Percentiles rank a stretch among this genome's conserved stretches.
phyloP scores from a whole-genome alignment of 2,797 vertebrate species.

The Epinephelus awoara region DNA sequence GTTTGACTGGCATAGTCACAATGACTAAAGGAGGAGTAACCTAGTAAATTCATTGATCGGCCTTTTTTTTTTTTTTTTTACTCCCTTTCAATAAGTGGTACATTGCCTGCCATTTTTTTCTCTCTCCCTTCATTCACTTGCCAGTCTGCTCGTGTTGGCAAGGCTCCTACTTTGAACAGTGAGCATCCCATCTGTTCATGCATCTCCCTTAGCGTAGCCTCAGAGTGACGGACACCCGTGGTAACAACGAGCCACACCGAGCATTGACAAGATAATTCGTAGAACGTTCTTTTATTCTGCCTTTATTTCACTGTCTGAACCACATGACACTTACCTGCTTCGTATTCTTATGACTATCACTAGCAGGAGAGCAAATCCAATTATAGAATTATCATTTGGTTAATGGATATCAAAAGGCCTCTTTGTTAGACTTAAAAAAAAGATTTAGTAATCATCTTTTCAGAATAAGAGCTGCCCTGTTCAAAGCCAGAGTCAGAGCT shows the following conservation, averaged over 20 bases:
- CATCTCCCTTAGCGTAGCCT: slow-evolving; percentile 45
- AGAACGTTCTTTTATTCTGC: slow-evolving; percentile 31
- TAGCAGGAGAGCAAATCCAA: slow-evolving; percentile 50
- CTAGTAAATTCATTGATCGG: slow-evolving; percentile 16
- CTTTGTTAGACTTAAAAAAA: slow-evolving; percentile 60
- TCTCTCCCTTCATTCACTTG: slow-evolving; percentile 44
- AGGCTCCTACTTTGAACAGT: slow-evolving; percentile 48
- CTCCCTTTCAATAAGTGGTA: slow-evolving; percentile 1
- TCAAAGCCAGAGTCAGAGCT: slow-evolving; percentile 54
- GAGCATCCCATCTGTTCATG: slow-evolving; percentile 72
- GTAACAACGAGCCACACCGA: slow-evolving; percentile 17
- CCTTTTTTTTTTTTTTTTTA: not conserved
- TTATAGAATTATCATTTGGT: slow-evolving; percentile 53
- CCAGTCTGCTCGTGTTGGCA: slow-evolving; percentile 66
- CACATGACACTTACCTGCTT: slow-evolving; percentile 45
- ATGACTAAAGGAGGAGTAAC: not conserved
- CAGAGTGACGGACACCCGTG: slow-evolving; percentile 37
- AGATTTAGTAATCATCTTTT: slow-evolving; percentile 36
- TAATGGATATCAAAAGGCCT: slow-evolving; percentile 66
- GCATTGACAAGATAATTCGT: slow-evolving; percentile 43
- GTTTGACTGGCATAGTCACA: not conserved
- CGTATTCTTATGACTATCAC: slow-evolving; percentile 30
- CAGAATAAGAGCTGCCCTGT: slow-evolving; percentile 29
- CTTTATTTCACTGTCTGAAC: slow-evolving; percentile 31
- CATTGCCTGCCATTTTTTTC: slow-evolving; percentile 10